Base-by-base conservation (phyloP, 2,797 vertebrate species). In the Premnoplex brunnescens region DNA sequence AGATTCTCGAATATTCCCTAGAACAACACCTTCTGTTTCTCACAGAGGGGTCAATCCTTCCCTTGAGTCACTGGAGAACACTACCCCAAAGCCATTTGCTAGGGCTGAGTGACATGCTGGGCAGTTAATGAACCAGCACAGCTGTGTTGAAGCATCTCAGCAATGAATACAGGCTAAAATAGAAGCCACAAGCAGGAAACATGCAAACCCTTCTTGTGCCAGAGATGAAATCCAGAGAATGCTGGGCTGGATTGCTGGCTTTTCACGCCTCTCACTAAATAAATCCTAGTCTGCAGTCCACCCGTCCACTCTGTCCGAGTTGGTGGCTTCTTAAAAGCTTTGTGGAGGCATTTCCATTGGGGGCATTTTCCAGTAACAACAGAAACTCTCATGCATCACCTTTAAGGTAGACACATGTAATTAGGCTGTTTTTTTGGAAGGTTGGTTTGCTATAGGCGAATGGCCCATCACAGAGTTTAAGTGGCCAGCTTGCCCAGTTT, bases 201-300 rank as follows among this genome's bases (percentile, higher is more conserved):
- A 95, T 81, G 96, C 95, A 69, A 85, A 94, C 76, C 93, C 93
- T 96, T 91, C 86, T 90, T 95, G 92, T 96, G 95, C 95, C 90
- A 96, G 91, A 95, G 88, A 60, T 5, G 2, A 85, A 90, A 98
- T 98, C 97, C 97, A 90, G 96, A 73, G 97, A 98, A 98, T 98
- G 97, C 88, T 85, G 95, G 96, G 91, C 91, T 5, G 37, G 94
- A 97, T 97, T 92, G 93, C 96, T 96, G 79, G 80, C 92, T 97
- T 97, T 98, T 98, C 98, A 97, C 96, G 85, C 98, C 98, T 98
- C 96, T 97, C 94, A 81, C 97, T 98, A 97, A 98, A 98, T 98
- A 98, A 98, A 97, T 93, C 95, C 95, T 90, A 52, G 91, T 90
- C 97, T 97, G 80, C 92, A 96, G 96, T 96, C 96, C 95, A 87